Percentiles rank a stretch among this genome's conserved stretches.
Evolutionary conservation across 2,888 invertebrate genomes (phyloP).

Genomic region (Chymomyza caudatula): DNA sequence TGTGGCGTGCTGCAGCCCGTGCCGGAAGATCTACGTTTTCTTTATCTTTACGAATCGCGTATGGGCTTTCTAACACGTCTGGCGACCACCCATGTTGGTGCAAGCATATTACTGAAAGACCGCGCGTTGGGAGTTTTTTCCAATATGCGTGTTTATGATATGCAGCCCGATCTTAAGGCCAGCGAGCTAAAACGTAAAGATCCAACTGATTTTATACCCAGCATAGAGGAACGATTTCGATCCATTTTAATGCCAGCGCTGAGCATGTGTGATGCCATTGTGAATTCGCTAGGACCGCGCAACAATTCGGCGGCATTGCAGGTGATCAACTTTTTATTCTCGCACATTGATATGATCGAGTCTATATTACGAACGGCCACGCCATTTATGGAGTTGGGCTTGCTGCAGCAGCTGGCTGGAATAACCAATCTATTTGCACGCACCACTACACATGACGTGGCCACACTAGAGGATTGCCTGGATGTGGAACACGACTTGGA

Average conservation of each 20-base stretch:
- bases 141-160: constrained; percentile 84
- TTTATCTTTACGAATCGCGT: constrained; percentile 93
- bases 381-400: constrained; percentile 82
- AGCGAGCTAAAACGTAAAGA: constrained; percentile 61
- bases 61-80: constrained; percentile 87
- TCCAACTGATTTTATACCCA: constrained; percentile 80
- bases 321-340: constrained; percentile 88
- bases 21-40: constrained; percentile 84
- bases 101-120: constrained; percentile 82
- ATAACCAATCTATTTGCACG: constrained; percentile 87
- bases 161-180: constrained; percentile 84
- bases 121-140: constrained; percentile 82
- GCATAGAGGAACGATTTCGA: constrained; percentile 85
- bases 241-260: constrained; percentile 90
- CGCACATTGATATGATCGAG: constrained; percentile 90
- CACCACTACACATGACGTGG: constrained; percentile 80
- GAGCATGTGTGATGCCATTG: constrained; percentile 87
- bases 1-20: constrained; percentile 82
- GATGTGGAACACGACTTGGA: constrained; percentile 33
- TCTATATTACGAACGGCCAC: constrained; percentile 85
- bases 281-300: constrained; percentile 89
- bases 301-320: constrained; percentile 90
- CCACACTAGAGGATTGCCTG: constrained; percentile 12
- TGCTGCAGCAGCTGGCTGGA: constrained; percentile 86
- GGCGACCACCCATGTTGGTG: constrained; percentile 83